These are phyloP conservation scores for Trichonephila inaurata DNA, from an alignment of 1,140 invertebrate species.

Conservation along the genomic window DNA sequence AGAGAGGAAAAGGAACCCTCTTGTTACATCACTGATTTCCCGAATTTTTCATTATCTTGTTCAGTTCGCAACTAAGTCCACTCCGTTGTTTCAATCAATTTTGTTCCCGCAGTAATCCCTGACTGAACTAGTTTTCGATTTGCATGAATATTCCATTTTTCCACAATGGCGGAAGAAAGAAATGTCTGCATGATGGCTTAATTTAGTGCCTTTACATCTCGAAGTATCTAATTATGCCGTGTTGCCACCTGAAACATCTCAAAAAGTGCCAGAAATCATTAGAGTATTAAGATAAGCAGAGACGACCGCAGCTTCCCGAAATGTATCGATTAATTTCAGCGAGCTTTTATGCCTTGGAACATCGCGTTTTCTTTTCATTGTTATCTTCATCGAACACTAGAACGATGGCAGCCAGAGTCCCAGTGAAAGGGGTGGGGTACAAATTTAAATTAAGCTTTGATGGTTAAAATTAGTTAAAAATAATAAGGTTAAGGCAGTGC, in stretches of 20 bases:
- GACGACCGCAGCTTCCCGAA: slow-evolving; percentile 60
- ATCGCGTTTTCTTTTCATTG: slow-evolving; percentile 65
- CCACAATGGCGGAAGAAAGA: neutral
- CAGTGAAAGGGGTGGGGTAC: neutral
- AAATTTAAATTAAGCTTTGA: neutral
- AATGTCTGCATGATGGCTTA: slow-evolving; percentile 36
- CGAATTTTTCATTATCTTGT: slow-evolving; percentile 29
- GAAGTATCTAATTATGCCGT: slow-evolving; percentile 68
- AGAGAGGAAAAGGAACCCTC: neutral
- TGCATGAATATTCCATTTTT: slow-evolving; percentile 66
- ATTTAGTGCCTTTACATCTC: slow-evolving; percentile 68
- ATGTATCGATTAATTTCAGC: slow-evolving; percentile 68
- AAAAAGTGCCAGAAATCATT: slow-evolving; percentile 71
- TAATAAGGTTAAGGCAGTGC: too few relatives aligned
- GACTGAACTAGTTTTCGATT: slow-evolving; percentile 8
- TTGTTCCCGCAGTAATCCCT: slow-evolving; percentile 32
- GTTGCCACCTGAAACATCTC: slow-evolving; percentile 71
- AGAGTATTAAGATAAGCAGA: slow-evolving; percentile 68
- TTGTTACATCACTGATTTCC: slow-evolving; percentile 13
- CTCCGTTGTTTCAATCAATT: slow-evolving; percentile 42
- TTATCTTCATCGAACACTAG: slow-evolving; percentile 63
- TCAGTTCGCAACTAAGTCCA: neutral
- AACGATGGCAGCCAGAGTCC: slow-evolving; percentile 43
- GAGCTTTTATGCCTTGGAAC: slow-evolving; percentile 58
- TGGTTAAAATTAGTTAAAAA: too few relatives aligned